phyloP scores from a whole-genome alignment of 2,888 invertebrate species.

The Auanema sp. region DNA sequence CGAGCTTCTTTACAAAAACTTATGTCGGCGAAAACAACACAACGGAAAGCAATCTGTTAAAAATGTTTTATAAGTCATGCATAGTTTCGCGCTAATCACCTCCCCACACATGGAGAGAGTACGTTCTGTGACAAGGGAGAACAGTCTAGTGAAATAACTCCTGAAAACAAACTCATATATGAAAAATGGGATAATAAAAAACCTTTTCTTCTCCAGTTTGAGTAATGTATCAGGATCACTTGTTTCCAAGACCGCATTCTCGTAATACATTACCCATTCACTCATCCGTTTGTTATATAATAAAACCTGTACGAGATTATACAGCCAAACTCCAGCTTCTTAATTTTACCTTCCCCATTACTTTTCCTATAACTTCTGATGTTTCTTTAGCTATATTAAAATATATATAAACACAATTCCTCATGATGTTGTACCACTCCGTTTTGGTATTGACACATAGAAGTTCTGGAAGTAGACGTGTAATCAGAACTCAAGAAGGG shows the following conservation, averaged over 20 bases:
- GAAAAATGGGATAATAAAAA: not conserved
- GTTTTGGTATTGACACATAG: not conserved
- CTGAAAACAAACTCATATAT: not conserved
- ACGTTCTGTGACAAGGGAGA: conserved; percentile 26
- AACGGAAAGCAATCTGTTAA: conserved; percentile 11
- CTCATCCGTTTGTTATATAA: not conserved
- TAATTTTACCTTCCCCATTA: conserved; percentile 14
- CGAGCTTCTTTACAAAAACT: conserved; percentile 15
- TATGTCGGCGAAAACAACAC: conserved; percentile 15
- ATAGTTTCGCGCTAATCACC: too few species aligned
- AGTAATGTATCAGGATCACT: not conserved
- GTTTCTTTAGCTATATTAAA: conserved; percentile 33
- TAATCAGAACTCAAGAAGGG: not conserved
- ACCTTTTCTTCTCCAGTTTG: not conserved
- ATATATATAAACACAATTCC: conserved; percentile 21
- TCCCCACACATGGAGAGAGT: conserved; percentile 33
- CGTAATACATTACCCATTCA: not conserved
- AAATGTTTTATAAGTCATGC: too few species aligned
- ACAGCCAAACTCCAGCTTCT: conserved; percentile 8
- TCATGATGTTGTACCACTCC: conserved; percentile 34
- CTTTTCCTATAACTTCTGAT: conserved; percentile 9
- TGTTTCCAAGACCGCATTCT: not conserved
- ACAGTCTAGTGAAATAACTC: conserved; percentile 22
- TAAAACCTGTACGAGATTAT: not conserved
- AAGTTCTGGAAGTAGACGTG: conserved; percentile 5